Evolutionary conservation across 1,140 invertebrate species (phyloP).

Genomic region (Drosophila subobscura): DNA sequence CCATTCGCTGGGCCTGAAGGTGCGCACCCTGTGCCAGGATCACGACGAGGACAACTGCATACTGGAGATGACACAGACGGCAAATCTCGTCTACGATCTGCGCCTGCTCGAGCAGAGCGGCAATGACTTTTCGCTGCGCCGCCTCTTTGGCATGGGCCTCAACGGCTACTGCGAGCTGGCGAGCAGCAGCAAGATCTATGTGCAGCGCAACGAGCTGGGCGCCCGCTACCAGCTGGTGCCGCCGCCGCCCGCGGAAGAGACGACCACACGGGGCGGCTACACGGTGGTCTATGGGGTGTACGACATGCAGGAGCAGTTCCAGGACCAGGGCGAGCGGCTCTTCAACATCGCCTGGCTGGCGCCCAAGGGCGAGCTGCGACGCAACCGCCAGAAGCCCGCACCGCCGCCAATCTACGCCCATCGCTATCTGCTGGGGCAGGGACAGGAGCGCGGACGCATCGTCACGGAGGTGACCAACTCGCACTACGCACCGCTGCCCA

Average conservation of each 20-base stretch:
- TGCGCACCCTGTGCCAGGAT: conserved; percentile 90
- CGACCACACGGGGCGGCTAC: conserved; percentile 88
- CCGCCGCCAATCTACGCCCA: conserved; percentile 90
- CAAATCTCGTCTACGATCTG: conserved; percentile 94
- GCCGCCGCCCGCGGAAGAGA: conserved; percentile 85
- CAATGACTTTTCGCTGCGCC: conserved; percentile 93
- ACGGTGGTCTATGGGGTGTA: conserved; percentile 88
- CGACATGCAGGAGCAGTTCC: conserved; percentile 84
- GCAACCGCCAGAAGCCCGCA: conserved; percentile 82
- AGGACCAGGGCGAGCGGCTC: conserved; percentile 83
- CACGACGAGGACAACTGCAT: conserved; percentile 86
- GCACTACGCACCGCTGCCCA: conserved; percentile 88
- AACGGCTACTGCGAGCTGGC: conserved; percentile 91
- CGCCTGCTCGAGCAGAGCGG: conserved; percentile 85
- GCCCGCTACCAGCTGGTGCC: conserved; percentile 81
- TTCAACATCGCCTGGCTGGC: conserved; percentile 88
- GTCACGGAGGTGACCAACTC: conserved; percentile 92
- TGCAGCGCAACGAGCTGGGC: conserved; percentile 89
- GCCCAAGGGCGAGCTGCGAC: conserved; percentile 75
- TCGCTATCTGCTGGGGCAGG: conserved; percentile 92
- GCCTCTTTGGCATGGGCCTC: conserved; percentile 93
- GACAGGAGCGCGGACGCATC: conserved; percentile 94
- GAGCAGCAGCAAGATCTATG: conserved; percentile 90
- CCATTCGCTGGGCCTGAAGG: conserved; percentile 94
- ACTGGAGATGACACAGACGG: conserved; percentile 92